A percentile compares a stretch with the other conserved stretches of the same genome.
Evolutionary conservation across 2,113 vertebrate species (phyloP).

Genomic region (Aix galericulata): DNA sequence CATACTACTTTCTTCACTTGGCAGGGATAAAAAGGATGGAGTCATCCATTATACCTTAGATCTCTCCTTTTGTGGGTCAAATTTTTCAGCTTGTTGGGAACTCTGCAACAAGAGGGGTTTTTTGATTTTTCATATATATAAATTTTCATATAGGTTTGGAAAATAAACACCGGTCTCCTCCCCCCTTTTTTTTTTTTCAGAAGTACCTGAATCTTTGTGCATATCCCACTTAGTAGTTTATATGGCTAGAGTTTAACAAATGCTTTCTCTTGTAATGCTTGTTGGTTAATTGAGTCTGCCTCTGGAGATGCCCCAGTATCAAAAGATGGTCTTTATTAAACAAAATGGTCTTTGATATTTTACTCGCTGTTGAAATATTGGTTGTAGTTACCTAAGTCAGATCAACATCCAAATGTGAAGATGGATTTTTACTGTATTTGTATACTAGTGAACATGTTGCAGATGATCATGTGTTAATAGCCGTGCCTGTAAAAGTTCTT

Average conservation of each 20-base stretch:
- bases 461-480: not conserved
- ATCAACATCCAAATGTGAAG: not conserved
- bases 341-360: not conserved
- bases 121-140: not conserved
- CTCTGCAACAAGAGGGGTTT: not conserved
- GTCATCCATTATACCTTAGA: no score
- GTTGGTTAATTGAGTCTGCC: accelerated
- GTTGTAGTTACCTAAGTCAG: not conserved
- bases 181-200: not conserved
- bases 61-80: not conserved
- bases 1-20: not conserved
- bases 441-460: no score
- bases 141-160: not conserved
- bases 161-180: not conserved
- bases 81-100: not conserved
- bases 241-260: not conserved
- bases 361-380: accelerated
- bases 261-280: not conserved
- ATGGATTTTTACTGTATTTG: not conserved
- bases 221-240: not conserved
- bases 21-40: not conserved
- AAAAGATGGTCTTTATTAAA: not conserved
- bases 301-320: not conserved
- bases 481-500: not conserved
- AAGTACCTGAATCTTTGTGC: not conserved